These are phyloP conservation scores for Amiota minor DNA, from an alignment of 2,888 invertebrate genomes.

Conservation along the genomic window DNA sequence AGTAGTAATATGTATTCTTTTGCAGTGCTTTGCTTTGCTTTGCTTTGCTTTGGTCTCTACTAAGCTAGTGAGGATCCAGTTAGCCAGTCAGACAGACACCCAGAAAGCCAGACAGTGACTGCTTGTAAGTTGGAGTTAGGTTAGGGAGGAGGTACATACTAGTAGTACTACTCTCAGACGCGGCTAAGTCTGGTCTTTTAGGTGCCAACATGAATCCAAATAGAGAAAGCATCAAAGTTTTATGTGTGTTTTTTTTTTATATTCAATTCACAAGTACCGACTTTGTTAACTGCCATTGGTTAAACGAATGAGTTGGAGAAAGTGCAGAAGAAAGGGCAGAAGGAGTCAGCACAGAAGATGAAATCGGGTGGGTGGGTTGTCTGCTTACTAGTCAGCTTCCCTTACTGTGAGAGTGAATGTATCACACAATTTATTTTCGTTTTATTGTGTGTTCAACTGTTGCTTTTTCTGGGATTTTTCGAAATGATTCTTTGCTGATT, in stretches of 20 bases:
- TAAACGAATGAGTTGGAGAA: background rate
- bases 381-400: no score
- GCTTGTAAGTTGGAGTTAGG: no score
- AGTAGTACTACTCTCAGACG: conserved; percentile 40
- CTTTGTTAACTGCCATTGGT: conserved; percentile 35
- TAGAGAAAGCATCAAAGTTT: conserved; percentile 60
- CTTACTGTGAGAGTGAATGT: background rate
- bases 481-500: conserved; percentile 8
- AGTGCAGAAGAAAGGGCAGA: no score
- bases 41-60: conserved; percentile 32
- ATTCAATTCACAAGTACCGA: conserved; percentile 62
- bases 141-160: conserved; percentile 16
- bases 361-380: no score
- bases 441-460: conserved; percentile 12
- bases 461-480: conserved; percentile 24
- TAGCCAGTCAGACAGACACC: no score
- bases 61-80: conserved; percentile 42
- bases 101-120: no score
- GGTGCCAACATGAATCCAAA: conserved; percentile 41
- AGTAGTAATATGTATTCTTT: conserved; percentile 36
- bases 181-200: conserved; percentile 50
- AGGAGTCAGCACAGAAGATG: no score
- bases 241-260: conserved; percentile 57
- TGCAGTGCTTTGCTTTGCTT: conserved; percentile 51
- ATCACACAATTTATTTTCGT: conserved; percentile 12